Evolutionary conservation across 2,797 vertebrate genomes (phyloP).

Genomic region (Arctocebus calabarensis): DNA sequence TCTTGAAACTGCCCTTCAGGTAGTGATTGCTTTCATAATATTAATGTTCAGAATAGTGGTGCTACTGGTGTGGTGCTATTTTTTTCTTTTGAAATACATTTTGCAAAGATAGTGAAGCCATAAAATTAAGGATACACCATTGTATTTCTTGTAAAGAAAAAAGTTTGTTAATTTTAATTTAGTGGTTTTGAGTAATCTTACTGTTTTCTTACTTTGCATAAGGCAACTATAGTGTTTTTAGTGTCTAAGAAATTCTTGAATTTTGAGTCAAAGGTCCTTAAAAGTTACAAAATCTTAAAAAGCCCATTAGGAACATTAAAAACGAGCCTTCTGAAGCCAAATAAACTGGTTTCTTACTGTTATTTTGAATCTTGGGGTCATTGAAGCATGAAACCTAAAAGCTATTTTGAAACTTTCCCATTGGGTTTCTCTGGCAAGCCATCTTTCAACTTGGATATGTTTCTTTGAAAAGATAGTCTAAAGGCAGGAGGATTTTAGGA

Average conservation of each 20-base stretch:
- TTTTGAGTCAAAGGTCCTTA: slow-evolving; percentile 34
- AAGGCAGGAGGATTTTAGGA: neutral
- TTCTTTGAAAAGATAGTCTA: neutral
- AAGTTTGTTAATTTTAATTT: slow-evolving; percentile 27
- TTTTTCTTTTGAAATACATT: slow-evolving; percentile 49
- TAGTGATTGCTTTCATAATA: neutral
- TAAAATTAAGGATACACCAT: neutral
- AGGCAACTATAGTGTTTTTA: neutral
- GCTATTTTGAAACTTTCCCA: neutral
- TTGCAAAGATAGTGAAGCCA: neutral
- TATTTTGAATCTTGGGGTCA: neutral
- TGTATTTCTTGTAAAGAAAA: neutral
- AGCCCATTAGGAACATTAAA: neutral
- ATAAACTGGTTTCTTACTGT: neutral
- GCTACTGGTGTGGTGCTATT: neutral
- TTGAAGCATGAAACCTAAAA: neutral
- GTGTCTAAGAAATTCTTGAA: neutral
- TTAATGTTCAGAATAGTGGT: neutral
- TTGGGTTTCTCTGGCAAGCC: neutral
- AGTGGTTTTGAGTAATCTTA: slow-evolving; percentile 26
- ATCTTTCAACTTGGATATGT: neutral
- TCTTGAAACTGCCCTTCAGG: neutral
- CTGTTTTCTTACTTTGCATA: slow-evolving; percentile 12
- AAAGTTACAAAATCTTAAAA: slow-evolving; percentile 20
- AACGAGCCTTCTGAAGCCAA: neutral